A percentile compares a stretch with the other conserved stretches of the same genome.
phyloP scores from a whole-genome alignment of 2,113 vertebrate genomes.

The Ophthalmotilapia sp. region DNA sequence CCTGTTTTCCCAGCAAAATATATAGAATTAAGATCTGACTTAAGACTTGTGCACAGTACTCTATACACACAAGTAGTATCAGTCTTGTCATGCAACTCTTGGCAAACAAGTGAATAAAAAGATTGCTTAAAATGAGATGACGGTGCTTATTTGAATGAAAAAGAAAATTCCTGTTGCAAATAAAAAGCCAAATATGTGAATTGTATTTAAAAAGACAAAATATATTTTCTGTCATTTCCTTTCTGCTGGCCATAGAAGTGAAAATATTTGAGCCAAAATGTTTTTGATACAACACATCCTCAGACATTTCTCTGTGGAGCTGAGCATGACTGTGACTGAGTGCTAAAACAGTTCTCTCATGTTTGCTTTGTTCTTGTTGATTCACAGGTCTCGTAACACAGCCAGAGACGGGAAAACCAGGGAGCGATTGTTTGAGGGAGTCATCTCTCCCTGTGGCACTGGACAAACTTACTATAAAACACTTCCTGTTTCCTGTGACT shows the following conservation, averaged over 20 bases:
- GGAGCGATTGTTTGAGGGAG: conserved; percentile 56
- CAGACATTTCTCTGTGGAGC: background rate
- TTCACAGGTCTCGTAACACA: conserved; percentile 91
- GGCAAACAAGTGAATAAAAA: background rate
- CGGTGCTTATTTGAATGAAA: background rate
- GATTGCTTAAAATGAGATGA: background rate
- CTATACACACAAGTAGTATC: background rate
- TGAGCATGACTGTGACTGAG: background rate
- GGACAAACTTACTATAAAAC: conserved; percentile 67
- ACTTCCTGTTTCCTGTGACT: conserved; percentile 62
- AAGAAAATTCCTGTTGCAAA: background rate
- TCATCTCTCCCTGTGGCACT: conserved; percentile 62
- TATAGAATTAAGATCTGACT: background rate
- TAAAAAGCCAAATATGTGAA: background rate
- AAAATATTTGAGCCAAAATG: background rate
- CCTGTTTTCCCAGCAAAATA: background rate
- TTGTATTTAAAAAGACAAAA: background rate
- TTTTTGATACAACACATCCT: background rate
- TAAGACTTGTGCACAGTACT: background rate
- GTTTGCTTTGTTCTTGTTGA: conserved; percentile 60
- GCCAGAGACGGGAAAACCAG: conserved; percentile 70
- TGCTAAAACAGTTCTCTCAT: background rate
- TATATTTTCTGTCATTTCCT: background rate
- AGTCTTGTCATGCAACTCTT: background rate
- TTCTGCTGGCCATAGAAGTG: background rate